These are phyloP conservation scores for Eumerus sabulonum DNA, from an alignment of 2,888 invertebrate species.

Conservation along the genomic window DNA sequence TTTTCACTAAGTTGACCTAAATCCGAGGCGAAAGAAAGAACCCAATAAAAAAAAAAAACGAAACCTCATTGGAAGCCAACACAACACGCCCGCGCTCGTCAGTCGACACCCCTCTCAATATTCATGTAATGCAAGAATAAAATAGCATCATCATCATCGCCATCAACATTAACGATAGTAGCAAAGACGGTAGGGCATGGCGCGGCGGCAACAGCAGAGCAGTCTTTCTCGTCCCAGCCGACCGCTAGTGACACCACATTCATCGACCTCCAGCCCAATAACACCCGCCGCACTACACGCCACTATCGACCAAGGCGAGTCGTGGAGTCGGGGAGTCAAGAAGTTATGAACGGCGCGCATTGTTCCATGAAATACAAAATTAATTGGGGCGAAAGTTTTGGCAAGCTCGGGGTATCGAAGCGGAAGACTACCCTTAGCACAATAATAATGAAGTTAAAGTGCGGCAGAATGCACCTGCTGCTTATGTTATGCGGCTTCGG, in stretches of 20 bases:
- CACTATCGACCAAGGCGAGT: background rate
- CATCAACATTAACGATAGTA: background rate
- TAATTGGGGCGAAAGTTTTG: slow-evolving; percentile 64
- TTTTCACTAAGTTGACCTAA: slow-evolving; percentile 43
- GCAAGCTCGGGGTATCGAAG: slow-evolving; percentile 61
- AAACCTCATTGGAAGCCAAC: slow-evolving; percentile 40
- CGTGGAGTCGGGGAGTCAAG: slow-evolving; percentile 42
- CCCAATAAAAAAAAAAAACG: slow-evolving; percentile 37
- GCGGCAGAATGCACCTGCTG: slow-evolving; percentile 63
- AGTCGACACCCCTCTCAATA: slow-evolving; percentile 7
- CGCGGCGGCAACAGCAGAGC: background rate
- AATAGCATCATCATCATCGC: slow-evolving; percentile 47
- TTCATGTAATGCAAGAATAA: slow-evolving; percentile 48
- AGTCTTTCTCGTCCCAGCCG: background rate
- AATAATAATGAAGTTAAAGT: slow-evolving; percentile 62
- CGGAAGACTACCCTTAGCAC: slow-evolving; percentile 55
- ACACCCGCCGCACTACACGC: slow-evolving; percentile 16
- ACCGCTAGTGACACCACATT: slow-evolving; percentile 44
- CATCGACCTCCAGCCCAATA: slow-evolving; percentile 43
- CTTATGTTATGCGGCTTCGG: slow-evolving; percentile 49
- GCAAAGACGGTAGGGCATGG: too few species aligned
- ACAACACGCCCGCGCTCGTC: background rate
- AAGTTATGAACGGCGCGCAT: slow-evolving; percentile 62
- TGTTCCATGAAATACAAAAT: slow-evolving; percentile 64
- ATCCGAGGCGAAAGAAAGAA: slow-evolving; percentile 11